phyloP scores from a whole-genome alignment of 2,888 invertebrate species.

The Heteromurus nitidus region DNA sequence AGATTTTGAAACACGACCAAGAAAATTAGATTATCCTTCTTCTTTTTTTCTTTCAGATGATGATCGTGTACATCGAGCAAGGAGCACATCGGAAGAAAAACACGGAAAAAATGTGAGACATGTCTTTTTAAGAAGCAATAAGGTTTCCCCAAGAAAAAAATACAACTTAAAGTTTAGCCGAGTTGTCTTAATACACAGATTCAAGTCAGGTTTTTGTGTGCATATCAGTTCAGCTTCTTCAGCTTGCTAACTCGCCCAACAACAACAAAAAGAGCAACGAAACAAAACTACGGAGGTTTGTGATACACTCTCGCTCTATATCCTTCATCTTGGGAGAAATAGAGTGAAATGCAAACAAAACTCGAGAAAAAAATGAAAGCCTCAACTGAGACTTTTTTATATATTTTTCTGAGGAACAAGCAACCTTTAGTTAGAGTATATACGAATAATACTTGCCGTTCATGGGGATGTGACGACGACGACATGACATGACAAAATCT shows the following conservation, averaged over 20 bases:
- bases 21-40: conserved; percentile 63
- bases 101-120: not conserved
- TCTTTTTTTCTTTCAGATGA: conserved; percentile 48
- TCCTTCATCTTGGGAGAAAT: conserved; percentile 28
- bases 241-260: conserved; percentile 33
- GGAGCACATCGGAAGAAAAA: conserved; percentile 12
- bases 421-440: too few relatives aligned
- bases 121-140: conserved; percentile 10
- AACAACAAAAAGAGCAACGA: conserved; percentile 19
- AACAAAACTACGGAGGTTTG: conserved; percentile 2
- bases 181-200: too few relatives aligned
- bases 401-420: not conserved
- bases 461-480: conserved; percentile 38
- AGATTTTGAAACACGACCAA: conserved; percentile 59
- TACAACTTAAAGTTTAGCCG: not conserved
- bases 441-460: conserved; percentile 22
- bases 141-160: not conserved
- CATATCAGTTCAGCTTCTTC: not conserved
- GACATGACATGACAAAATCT: conserved; percentile 63
- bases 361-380: conserved; percentile 36
- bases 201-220: not conserved
- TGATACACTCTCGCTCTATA: too few relatives aligned
- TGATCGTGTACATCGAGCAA: conserved; percentile 20
- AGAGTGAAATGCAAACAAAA: conserved; percentile 58
- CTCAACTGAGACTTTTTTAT: not conserved